Base-by-base conservation (phyloP, 2,888 invertebrate species). In the Leptinotarsa rubiginosa region DNA sequence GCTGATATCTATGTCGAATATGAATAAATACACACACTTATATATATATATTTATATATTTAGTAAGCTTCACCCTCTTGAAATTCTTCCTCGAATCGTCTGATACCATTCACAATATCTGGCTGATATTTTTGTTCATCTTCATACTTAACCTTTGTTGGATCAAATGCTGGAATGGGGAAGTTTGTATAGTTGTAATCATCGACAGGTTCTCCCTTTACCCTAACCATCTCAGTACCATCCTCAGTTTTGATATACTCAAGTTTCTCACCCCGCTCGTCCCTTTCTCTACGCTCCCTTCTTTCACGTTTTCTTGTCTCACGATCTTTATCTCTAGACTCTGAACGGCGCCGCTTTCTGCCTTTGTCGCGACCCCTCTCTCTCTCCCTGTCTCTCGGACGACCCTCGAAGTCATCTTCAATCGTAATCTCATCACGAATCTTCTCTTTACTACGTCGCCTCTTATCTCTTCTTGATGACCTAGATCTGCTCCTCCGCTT, bases 161-260 rank as follows among this genome's bases (percentile, higher is more conserved):
- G 91, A 81, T 91, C 90, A 71, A 92, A 91, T 25, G 91, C 89
- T 76, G 92, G 87, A 41, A 88, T 82, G 72, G 90, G 89, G 83
- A 89, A 90, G 67, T 90, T 90, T 74, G 91, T 88, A 87, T 94
- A 95, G 80, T 94, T 93, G 88, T 94, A 94, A 88, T 94, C 94
- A 85, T 95, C 95, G 78, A 92, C 88, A 1, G 95, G 96, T 87
- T 96, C 96, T 87, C 95, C 93, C 86, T 96, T 96, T 85, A 96
- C 93, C 86, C 95, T 93, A 82, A 96, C 92, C 75, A 75, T 75
- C 84, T 92, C 92, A 74, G 92, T 92, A 62, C 91, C 90, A 74
- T 91, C 91, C 72, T 91, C 91, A 31, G 88, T 88, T 79, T 89
- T 88, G 77, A 88, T 89, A 75, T 87, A 89, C 72, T 89, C 89